phyloP scores from a whole-genome alignment of 2,797 vertebrate genomes.

The Chromobotia macracanthus region DNA sequence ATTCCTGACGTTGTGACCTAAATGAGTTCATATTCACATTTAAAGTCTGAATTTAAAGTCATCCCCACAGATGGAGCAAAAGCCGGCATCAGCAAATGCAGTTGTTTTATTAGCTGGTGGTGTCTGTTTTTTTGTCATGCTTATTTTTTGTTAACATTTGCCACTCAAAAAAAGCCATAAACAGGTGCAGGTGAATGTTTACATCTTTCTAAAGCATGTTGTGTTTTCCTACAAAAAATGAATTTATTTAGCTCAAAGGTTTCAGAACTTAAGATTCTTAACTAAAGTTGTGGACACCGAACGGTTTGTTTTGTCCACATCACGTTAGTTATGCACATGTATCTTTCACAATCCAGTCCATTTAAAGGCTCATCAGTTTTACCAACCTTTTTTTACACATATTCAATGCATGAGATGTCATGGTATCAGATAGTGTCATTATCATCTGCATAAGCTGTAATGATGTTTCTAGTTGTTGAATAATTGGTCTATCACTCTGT shows the following conservation, averaged over 20 bases:
- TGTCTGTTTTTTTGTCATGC: constrained; percentile 11
- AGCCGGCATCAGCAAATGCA: constrained; percentile 23
- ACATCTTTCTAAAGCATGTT: not conserved
- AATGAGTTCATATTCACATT: constrained; percentile 58
- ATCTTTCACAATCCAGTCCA: not conserved
- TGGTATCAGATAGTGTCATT: constrained; percentile 5
- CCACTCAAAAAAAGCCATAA: constrained; percentile 26
- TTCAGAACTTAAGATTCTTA: not conserved
- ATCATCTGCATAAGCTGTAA: constrained; percentile 14
- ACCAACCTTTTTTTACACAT: not conserved
- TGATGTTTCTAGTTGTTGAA: constrained; percentile 10
- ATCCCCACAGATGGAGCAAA: constrained; percentile 43
- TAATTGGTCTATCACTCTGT: constrained; percentile 25
- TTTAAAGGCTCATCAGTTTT: not conserved
- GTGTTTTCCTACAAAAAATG: not conserved
- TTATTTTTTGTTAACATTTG: constrained; percentile 12
- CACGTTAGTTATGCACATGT: not conserved
- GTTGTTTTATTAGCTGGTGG: constrained; percentile 28
- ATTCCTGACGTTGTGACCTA: constrained; percentile 55
- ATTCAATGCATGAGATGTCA: constrained; percentile 28
- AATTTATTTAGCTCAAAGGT: not conserved
- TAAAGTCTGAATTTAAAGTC: constrained; percentile 33
- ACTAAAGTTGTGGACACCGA: not conserved
- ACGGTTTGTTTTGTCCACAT: constrained; percentile 1
- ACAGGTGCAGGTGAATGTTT: not conserved